Conservation (phyloP, 2,797 vertebrate genomes). For the Carduelis carduelis region DNA sequence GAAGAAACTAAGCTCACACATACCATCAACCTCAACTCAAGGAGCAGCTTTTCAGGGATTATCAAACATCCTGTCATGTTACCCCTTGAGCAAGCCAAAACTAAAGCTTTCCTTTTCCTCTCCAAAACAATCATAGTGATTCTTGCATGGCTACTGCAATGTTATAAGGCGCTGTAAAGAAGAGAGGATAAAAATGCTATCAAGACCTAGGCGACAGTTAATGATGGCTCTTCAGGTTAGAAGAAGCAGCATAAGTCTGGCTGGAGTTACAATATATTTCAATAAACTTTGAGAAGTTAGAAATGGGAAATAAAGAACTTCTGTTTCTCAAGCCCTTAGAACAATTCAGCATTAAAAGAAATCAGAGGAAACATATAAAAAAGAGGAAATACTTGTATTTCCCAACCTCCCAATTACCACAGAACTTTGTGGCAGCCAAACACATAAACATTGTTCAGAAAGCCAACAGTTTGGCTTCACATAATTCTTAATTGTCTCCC, state of each 20-base stretch:
- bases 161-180: background rate
- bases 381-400: background rate
- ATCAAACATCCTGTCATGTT: background rate
- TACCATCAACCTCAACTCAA: background rate
- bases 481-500: background rate
- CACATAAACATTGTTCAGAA: background rate
- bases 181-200: background rate
- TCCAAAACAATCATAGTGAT: background rate
- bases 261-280: background rate
- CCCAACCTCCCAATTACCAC: background rate
- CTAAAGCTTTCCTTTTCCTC: background rate
- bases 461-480: background rate
- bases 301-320: background rate
- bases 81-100: background rate
- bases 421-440: background rate
- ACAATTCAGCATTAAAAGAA: background rate
- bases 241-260: background rate
- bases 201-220: background rate
- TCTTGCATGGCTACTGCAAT: background rate
- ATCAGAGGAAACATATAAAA: background rate
- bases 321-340: background rate
- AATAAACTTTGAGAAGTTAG: background rate
- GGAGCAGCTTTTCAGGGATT: background rate
- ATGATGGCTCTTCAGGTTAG: background rate
- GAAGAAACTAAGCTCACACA: background rate